Base-by-base conservation (phyloP, 2,888 invertebrate genomes). In the Phengaris alcon region DNA sequence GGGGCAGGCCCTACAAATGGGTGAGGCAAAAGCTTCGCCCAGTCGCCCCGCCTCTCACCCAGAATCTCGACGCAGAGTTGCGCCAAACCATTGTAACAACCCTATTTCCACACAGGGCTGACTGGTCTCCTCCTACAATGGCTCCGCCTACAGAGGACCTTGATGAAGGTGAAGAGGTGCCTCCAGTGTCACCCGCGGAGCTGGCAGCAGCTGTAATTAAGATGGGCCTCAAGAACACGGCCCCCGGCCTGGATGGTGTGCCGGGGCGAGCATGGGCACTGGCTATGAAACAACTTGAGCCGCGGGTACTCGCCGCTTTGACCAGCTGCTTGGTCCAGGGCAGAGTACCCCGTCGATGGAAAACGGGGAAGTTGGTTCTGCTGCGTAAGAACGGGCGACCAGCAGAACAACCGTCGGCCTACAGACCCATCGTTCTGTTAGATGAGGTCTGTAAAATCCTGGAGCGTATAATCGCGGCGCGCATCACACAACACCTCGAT, bases 1-100 rank as follows among this genome's bases (percentile, higher is more conserved):
- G 76, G 76, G 76, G 76, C 2, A 51, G 73, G 55, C 75, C 76
- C 0, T 76, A 76, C 52, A 59, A 52, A 22, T n/a, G 51, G 44
- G 76, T 75, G 10, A 46, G 64, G 12, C 13, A 48, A 13, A 75
- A 77, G 13, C 69, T 77, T 6, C 68, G 76, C 15, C 73, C 75
- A 6, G 44, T 54, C 52, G 69, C 75, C 1, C 76, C 76, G 3
- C 76, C 76, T 4, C 57, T 77, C 1, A 77, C 76, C 0, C 12
- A 22, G 13, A 57, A 9, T 35, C 73, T 77, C 10, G 59, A 73
- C 4, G 68, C 75, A 0, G 9, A 59, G 8, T n/a, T 54, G 2
- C 13, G 59, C 0, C n/a, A 57, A 8, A 13, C 13, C 3, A 15
- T 74, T 6, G 44, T 74, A 12, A 9, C 59, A 44, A 9, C 57